phyloP scores from a whole-genome alignment of 2,888 invertebrate species.

The Tinea trinotella region DNA sequence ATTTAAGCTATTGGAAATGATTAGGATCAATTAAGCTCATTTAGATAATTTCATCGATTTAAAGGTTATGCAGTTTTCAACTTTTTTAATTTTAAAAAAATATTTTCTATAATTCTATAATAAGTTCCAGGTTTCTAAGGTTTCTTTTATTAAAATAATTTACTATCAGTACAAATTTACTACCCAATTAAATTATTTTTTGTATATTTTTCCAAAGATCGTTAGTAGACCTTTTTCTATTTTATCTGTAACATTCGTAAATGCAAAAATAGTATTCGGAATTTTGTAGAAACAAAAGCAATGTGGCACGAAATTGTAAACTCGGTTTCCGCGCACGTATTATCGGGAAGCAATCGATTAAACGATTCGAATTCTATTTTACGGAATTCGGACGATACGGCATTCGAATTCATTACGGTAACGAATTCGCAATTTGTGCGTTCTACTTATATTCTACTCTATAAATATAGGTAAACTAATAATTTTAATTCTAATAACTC shows the following conservation, averaged over 20 bases:
- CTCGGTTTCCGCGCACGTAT: slow-evolving; percentile 2
- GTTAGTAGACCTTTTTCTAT: too few relatives aligned
- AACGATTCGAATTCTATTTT: slow-evolving; percentile 11
- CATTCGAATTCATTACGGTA: slow-evolving; percentile 7
- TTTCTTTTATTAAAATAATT: too few relatives aligned
- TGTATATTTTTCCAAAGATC: too few relatives aligned
- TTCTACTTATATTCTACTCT: not conserved
- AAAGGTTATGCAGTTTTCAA: too few relatives aligned
- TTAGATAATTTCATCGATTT: not conserved
- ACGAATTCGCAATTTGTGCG: not conserved
- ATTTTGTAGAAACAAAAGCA: not conserved
- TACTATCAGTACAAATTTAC: too few relatives aligned
- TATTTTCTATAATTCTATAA: too few relatives aligned
- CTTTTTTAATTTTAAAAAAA: too few relatives aligned
- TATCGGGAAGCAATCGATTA: slow-evolving; percentile 4
- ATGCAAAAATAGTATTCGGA: not conserved
- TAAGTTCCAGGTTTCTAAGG: too few relatives aligned
- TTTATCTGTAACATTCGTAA: too few relatives aligned
- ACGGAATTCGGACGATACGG: slow-evolving; percentile 8
- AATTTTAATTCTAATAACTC: not conserved
- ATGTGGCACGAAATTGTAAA: slow-evolving; percentile 6
- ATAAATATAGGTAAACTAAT: not conserved
- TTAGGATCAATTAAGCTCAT: slow-evolving; percentile 54
- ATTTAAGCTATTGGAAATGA: slow-evolving; percentile 66
- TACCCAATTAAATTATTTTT: too few relatives aligned